Evolutionary conservation across 2,113 vertebrate genomes (phyloP), one percentile per base, ranked within the genome.

Genomic region (Centrocercus urophasianus): DNA sequence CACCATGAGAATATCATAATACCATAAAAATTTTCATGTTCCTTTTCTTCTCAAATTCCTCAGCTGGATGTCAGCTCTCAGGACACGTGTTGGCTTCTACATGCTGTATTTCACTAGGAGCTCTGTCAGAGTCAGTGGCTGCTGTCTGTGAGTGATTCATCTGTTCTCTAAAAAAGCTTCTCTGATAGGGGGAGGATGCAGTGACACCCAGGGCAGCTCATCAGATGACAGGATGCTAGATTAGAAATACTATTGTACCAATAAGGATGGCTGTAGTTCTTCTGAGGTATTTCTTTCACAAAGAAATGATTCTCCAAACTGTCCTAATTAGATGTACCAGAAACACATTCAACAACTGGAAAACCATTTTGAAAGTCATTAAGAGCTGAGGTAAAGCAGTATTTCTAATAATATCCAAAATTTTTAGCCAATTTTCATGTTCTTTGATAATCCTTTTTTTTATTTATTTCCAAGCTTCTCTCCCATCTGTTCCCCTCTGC

Each of bases 381-480:
- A 8, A 28, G 28, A 91, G 10, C 50, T 88, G 21, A 93, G 32
- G 6, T 60, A 86, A 79, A 57, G 52, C 25, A 54, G 16, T 81
- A 38, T 81, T 91, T 83, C 56, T 71, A 83, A 52, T 34, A 30
- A 64, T 8, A 3, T 17, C 43, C 12, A 3, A 1, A 2, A n/a
- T 83, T 80, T 61, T 60, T 45, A 86, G 74, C 9, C 19, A 73
- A 74, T 70, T 61, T 59, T 36, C 0, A 1, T 59, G 6, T 42
- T 85, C 38, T 74, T 52, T 64, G 56, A 57, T 64, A 89, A 95
- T 70, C 28, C 75, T 71, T 43, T 34, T 22, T 54, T 92, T 73
- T 94, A 82, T 81, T 78, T 90, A 25, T 84, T 92, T 76, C 59
- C 67, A 89, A 73, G 45, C 32, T 76, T 59, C 54, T 70, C 59